Conservation (phyloP, 30 jellyfish, hydroid and myxozoan genomes). For the Aurelia coerulea region DNA sequence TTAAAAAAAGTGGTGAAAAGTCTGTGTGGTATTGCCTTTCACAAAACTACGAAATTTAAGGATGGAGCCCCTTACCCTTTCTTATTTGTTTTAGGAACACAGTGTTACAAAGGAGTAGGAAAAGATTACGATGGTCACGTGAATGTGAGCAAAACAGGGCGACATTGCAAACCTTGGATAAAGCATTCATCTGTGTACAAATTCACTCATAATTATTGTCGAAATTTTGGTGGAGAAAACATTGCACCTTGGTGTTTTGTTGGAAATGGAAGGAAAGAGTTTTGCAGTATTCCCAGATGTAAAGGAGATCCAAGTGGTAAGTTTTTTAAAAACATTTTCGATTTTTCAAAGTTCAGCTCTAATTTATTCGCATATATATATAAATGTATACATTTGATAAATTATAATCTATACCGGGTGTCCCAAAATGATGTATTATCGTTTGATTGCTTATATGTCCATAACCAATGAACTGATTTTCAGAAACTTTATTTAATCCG, state of each 20-base stretch:
- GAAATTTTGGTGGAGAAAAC: constrained; percentile 87
- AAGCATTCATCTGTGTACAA: constrained; percentile 58
- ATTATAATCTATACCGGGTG: too few relatives aligned
- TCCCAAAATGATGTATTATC: too few relatives aligned
- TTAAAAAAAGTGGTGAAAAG: too few relatives aligned
- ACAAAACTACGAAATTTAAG: too few relatives aligned
- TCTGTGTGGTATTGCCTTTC: too few relatives aligned
- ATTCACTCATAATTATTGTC: constrained; percentile 84
- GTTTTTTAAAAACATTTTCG: too few relatives aligned
- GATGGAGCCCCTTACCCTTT: background rate
- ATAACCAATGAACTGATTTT: too few relatives aligned
- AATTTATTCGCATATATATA: too few relatives aligned
- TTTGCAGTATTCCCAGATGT: constrained; percentile 59
- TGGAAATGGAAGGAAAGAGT: constrained; percentile 62
- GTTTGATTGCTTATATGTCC: too few relatives aligned
- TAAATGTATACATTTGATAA: too few relatives aligned
- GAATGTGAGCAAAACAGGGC: constrained; percentile 75
- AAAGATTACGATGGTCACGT: constrained; percentile 73
- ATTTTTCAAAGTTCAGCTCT: too few relatives aligned
- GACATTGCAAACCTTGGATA: constrained; percentile 80
- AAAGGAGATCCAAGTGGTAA: constrained; percentile 20
- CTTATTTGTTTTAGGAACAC: constrained; percentile 40
- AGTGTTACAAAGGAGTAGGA: constrained; percentile 76
- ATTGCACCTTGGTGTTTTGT: constrained; percentile 93
- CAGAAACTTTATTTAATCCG: too few relatives aligned